Evolutionary conservation across 1,140 invertebrate genomes (phyloP), one percentile per base, ranked within the genome.

Genomic region (Stegodyphus dumicola): DNA sequence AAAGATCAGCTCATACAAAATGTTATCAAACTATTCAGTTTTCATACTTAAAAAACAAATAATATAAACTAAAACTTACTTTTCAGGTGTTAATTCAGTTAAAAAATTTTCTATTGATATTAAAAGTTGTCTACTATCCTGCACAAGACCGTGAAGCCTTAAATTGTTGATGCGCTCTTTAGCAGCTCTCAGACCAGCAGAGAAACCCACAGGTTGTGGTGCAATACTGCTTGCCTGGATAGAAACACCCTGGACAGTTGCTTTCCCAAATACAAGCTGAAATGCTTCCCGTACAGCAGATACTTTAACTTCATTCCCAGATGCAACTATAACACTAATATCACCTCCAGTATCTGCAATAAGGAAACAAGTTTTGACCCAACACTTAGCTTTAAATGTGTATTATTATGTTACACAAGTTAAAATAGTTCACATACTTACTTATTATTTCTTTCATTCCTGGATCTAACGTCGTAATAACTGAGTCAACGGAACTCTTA

Each of bases 371-470:
- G 6, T 33, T 1, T 33, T 33, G 33, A 33, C 3, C 33, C 3
- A 3, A 33, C 33, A 33, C 33, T 33, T 33, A 33, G 33, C 33
- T 33, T 1, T 33, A 1, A 33, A 33, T 33, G 33, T 3, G 33
- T 33, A 33, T 33, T 33, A 33, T 33, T 33, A 33, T 33, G 33
- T 33, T 33, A 33, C 33, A 33, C 33, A 33, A 60, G 5, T 13
- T 49, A 73, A 9, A 11, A 73, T 10, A 74, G 67, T 64, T 81
- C 10, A 67, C 6, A 49, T 64, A 92, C 93, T 93, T 92, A 96
- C 95, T 93, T 87, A 96, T 93, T 90, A 95, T 94, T 91, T 96
- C 95, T 89, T 94, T 95, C 96, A 97, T 96, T 90, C 96, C 95
- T 18, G 96, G 96, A 91, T 97, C 96, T 10, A 97, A 91, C 17